phyloP scores from a whole-genome alignment of 2,113 vertebrate species.

The Talpa occidentalis region DNA sequence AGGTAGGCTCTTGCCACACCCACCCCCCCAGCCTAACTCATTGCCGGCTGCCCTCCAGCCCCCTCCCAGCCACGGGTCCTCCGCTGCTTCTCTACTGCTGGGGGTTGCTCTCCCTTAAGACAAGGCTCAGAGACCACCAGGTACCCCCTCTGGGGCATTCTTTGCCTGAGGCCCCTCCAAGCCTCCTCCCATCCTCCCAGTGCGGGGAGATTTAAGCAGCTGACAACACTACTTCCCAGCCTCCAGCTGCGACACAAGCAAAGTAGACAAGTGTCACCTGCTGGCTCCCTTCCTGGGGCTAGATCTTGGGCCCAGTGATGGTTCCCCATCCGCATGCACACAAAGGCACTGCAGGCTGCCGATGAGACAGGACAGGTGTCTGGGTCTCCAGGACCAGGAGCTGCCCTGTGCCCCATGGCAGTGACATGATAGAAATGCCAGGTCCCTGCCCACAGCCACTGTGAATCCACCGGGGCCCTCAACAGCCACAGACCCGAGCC shows the following conservation, averaged over 20 bases:
- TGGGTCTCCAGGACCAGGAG: background rate
- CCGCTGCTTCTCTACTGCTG: background rate
- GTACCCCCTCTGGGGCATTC: background rate
- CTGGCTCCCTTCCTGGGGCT: background rate
- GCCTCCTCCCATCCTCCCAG: background rate
- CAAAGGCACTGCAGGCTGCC: background rate
- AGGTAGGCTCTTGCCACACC: no score
- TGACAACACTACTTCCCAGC: background rate
- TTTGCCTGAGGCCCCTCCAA: background rate
- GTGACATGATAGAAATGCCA: no score
- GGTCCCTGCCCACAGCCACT: no score
- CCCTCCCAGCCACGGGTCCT: background rate
- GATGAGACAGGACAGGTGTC: no score
- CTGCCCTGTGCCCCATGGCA: no score
- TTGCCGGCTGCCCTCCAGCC: no score
- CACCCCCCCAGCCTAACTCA: no score
- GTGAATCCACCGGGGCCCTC: no score
- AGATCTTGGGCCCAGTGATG: background rate
- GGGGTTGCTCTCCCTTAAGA: background rate
- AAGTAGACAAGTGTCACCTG: no score
- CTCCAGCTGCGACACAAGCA: background rate
- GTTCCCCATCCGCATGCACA: background rate
- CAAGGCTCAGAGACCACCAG: background rate
- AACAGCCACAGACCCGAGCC: background rate
- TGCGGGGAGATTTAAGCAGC: background rate